A percentile compares a stretch with the other conserved stretches of the same genome.
Conservation (phyloP, 2,888 invertebrate genomes). For the Heliconius sara region DNA sequence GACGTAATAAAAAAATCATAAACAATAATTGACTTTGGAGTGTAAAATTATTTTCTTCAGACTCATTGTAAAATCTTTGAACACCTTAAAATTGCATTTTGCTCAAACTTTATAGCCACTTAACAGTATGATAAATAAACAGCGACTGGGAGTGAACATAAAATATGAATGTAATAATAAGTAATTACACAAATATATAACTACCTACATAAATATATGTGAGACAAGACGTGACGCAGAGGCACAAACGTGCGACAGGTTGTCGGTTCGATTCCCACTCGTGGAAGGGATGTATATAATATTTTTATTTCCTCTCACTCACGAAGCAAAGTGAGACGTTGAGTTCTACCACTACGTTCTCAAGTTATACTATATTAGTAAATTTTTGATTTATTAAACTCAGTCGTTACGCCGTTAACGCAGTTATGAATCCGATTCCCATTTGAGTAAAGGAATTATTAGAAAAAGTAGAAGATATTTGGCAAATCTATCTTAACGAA, state of each 20-base stretch:
- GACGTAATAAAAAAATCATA: slow-evolving; percentile 42
- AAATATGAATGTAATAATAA: slow-evolving; percentile 12
- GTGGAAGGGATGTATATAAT: not conserved
- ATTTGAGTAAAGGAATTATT: too few species aligned
- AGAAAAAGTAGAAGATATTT: too few species aligned
- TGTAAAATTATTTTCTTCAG: slow-evolving; percentile 31
- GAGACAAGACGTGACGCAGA: not conserved
- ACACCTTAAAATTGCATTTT: slow-evolving; percentile 3
- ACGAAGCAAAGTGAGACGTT: not conserved
- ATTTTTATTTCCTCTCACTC: too few species aligned
- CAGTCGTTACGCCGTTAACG: too few species aligned
- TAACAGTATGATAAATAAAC: slow-evolving; percentile 22
- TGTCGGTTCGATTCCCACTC: not conserved
- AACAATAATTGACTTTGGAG: slow-evolving; percentile 35
- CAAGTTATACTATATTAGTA: too few species aligned
- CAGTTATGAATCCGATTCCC: too few species aligned
- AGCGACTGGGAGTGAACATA: not conserved
- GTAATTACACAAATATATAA: slow-evolving; percentile 3
- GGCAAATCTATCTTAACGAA: too few species aligned
- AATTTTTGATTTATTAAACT: too few species aligned
- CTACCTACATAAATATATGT: not conserved
- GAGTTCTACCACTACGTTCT: not conserved
- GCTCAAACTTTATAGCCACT: slow-evolving; percentile 20
- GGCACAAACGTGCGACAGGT: not conserved
- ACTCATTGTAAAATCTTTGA: slow-evolving; percentile 28